Evolutionary conservation across 2,797 vertebrate species (phyloP), one percentile per base, ranked within the genome.

Genomic region (Rhynchonycteris naso): DNA sequence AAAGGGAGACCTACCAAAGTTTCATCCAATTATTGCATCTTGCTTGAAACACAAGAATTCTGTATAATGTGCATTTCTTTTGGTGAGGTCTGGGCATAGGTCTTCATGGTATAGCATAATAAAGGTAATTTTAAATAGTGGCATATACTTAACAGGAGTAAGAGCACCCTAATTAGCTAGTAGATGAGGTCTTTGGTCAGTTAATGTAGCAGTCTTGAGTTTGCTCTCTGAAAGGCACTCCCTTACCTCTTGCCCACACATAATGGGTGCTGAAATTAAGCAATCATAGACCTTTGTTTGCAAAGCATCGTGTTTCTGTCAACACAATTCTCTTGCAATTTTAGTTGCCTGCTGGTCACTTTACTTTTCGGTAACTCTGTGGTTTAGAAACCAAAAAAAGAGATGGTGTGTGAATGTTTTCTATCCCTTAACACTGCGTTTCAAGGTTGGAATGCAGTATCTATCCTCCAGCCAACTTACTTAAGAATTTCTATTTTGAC

Each of bases 311-410:
- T 92, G 54, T 87, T 95, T 90, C 35, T 92, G 21, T 82, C 38
- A 72, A 50, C 24, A 90, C 10, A 78, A 33, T 82, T 90, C 19
- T 79, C 35, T 92, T 90, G n/a, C 22, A 80, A 75, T 88, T 38
- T 90, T 92, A 47, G 58, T n/a, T 92, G 91, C 66, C 24, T 80
- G 56, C 47, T 76, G 24, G 56, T 80, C 47, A 92, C 26, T 74
- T 72, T 75, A 14, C 5, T 56, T 78, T 94, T 78, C 35, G 24
- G 22, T 83, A 59, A 93, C 21, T 81, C 71, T 43, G 47, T 90
- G 35, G 30, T 69, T 92, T 80, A 69, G 61, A 80, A 97, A 90
- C 47, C 47, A 68, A 86, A 90, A 79, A 30, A 52, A 85, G n/a
- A 94, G 50, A 76, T 28, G 11, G 54, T 52, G 22, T 91, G 52